Conservation (phyloP, 2,888 invertebrate species). For the Hydriomena furcata region DNA sequence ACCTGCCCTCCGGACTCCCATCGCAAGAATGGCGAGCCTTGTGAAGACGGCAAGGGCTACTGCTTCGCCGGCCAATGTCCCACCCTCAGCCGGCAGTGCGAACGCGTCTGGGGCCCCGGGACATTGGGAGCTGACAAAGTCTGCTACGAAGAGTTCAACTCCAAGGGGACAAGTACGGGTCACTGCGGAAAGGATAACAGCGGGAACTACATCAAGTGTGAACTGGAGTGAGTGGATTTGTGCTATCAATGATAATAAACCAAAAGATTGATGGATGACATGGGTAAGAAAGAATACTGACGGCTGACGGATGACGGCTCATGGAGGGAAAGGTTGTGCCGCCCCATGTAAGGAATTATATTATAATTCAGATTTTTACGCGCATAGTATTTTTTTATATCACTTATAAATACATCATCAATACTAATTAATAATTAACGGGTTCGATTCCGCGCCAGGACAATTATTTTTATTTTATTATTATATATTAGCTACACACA, state of each 20-base stretch:
- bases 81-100: slow-evolving; percentile 93
- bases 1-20: slow-evolving; percentile 95
- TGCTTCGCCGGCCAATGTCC: slow-evolving; percentile 97
- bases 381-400: too few relatives aligned
- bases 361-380: too few relatives aligned
- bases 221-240: slow-evolving; percentile 87
- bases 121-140: slow-evolving; percentile 91
- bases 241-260: neutral
- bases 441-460: too few relatives aligned
- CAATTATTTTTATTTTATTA: too few relatives aligned
- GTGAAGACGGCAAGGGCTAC: slow-evolving; percentile 89
- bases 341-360: too few relatives aligned
- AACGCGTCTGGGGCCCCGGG: slow-evolving; percentile 96
- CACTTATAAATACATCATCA: too few relatives aligned
- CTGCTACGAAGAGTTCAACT: slow-evolving; percentile 97
- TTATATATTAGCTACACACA: too few relatives aligned
- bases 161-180: slow-evolving; percentile 96
- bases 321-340: too few relatives aligned
- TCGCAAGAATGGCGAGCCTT: slow-evolving; percentile 96
- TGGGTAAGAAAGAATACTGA: too few relatives aligned
- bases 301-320: too few relatives aligned
- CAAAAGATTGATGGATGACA: too few relatives aligned
- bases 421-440: too few relatives aligned
- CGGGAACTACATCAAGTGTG: slow-evolving; percentile 93
- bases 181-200: slow-evolving; percentile 94